Conservation (phyloP, 2,113 vertebrate species). For the Isurus oxyrinchus region DNA sequence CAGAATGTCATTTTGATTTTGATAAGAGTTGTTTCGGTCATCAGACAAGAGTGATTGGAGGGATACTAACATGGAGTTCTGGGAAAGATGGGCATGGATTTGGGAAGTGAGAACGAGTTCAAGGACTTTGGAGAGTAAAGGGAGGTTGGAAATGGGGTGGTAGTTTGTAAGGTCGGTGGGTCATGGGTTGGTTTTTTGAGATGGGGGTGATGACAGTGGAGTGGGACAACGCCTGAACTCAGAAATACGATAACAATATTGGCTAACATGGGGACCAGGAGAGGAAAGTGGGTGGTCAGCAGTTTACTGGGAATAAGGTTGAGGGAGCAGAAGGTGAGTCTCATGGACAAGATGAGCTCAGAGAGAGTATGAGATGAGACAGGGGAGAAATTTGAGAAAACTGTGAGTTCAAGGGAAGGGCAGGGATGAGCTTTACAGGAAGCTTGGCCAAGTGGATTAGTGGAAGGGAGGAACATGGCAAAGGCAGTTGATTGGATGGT, state of each 20-base stretch:
- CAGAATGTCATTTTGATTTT: neutral
- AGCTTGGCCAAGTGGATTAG: neutral
- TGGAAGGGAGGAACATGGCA: neutral
- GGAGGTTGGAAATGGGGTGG: neutral
- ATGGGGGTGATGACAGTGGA: too few relatives aligned
- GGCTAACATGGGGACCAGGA: neutral
- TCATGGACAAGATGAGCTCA: neutral
- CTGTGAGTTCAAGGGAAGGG: neutral
- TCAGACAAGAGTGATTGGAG: neutral
- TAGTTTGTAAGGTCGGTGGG: neutral
- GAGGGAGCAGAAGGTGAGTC: neutral
- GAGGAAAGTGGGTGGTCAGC: neutral
- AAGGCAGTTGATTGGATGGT: neutral
- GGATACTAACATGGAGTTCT: neutral
- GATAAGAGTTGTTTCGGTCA: neutral
- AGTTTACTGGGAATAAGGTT: neutral
- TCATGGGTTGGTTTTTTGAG: too few relatives aligned
- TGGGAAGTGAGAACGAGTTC: neutral
- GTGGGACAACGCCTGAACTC: neutral
- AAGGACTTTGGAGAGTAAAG: neutral
- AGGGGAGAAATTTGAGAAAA: neutral
- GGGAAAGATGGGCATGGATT: neutral
- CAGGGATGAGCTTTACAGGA: neutral
- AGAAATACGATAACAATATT: neutral
- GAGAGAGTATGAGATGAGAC: too few relatives aligned